These are phyloP conservation scores for Melanerpes aurifrons DNA, from an alignment of 2,113 vertebrate species.

Conservation along the genomic window DNA sequence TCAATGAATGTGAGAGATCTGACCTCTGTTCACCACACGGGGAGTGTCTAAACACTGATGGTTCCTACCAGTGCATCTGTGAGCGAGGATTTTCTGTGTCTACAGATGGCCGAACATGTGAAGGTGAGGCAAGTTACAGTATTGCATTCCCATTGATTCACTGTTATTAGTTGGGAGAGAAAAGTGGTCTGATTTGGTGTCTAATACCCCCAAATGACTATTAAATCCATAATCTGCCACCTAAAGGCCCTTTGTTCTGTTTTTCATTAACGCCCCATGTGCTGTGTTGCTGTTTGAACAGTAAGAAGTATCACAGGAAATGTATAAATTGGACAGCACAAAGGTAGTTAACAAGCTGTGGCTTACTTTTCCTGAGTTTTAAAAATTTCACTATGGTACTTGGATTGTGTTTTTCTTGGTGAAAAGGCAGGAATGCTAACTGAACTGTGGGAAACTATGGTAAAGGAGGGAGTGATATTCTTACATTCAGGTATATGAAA, in stretches of 20 bases:
- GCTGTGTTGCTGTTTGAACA: neutral
- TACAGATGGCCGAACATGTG: constrained; percentile 79
- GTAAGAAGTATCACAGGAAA: neutral
- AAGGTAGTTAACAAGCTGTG: neutral
- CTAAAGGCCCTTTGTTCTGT: neutral
- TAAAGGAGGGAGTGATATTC: neutral
- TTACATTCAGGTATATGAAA: neutral
- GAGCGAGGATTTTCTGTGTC: constrained; percentile 86
- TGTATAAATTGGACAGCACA: neutral
- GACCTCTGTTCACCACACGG: constrained; percentile 86
- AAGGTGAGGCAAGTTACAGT: constrained; percentile 79
- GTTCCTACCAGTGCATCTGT: constrained; percentile 89
- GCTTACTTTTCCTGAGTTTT: neutral
- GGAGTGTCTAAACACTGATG: constrained; percentile 89
- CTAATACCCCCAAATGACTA: neutral
- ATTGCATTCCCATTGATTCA: neutral
- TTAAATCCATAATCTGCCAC: neutral
- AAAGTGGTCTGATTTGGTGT: neutral
- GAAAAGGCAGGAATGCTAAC: neutral
- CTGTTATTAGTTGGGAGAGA: neutral
- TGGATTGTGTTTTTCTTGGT: neutral
- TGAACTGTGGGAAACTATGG: neutral
- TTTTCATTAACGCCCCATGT: rapidly evolving
- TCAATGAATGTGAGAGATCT: constrained; percentile 89
- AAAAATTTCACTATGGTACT: neutral